These are phyloP conservation scores for Drosophila mauritiana DNA, from an alignment of 1,140 invertebrate species.

Conservation along the genomic window DNA sequence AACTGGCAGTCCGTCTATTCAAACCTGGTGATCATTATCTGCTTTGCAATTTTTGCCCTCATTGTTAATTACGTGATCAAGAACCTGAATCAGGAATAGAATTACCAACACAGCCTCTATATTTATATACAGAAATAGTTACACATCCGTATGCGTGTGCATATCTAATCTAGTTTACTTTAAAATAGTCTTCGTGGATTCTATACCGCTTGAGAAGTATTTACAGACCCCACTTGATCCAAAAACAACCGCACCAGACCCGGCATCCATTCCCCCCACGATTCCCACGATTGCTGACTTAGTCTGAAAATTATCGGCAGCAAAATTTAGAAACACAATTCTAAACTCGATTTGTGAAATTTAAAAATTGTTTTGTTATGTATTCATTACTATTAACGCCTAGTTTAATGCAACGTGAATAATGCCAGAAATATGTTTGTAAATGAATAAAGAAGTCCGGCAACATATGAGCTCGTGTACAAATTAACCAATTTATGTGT, in stretches of 20 bases:
- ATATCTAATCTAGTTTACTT: conserved; percentile 72
- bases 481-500: conserved; percentile 40
- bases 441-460: conserved; percentile 64
- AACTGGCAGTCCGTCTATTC: conserved; percentile 84
- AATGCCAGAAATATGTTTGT: conserved; percentile 63
- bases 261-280: conserved; percentile 28
- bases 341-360: conserved; percentile 59
- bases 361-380: conserved; percentile 76
- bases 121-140: conserved; percentile 49
- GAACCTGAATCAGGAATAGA: conserved; percentile 84
- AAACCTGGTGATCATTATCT: conserved; percentile 82
- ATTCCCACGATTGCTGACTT: conserved; percentile 38
- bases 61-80: conserved; percentile 84
- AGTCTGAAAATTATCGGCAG: conserved; percentile 63
- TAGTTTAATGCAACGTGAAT: conserved; percentile 54
- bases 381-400: conserved; percentile 71
- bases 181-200: conserved; percentile 52
- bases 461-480: conserved; percentile 54
- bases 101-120: conserved; percentile 72
- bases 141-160: conserved; percentile 53
- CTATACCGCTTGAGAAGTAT: conserved; percentile 66
- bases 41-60: conserved; percentile 84
- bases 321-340: conserved; percentile 33
- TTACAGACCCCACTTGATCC: conserved; percentile 53
- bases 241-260: conserved; percentile 3